A percentile compares a stretch with the other conserved stretches of the same genome.
These are phyloP conservation scores for Caenorhabditis doughertyi DNA, from an alignment of 2,888 invertebrate species.

Conservation along the genomic window DNA sequence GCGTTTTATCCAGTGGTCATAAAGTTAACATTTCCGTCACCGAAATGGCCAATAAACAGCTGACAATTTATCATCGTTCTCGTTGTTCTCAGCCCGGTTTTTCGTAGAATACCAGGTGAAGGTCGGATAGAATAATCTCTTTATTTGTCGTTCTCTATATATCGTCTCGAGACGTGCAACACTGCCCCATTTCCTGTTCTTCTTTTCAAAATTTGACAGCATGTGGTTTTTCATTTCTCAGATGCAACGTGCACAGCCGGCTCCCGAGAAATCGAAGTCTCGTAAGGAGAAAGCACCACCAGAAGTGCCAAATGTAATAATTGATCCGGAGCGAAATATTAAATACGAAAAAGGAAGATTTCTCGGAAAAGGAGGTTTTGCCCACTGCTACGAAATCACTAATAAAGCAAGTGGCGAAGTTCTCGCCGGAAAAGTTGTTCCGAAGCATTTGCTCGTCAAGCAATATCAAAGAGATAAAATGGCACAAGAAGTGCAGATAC, in stretches of 20 bases:
- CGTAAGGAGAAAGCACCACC: constrained; percentile 59
- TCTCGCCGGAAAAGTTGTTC: constrained; percentile 97
- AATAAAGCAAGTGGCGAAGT: constrained; percentile 89
- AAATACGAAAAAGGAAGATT: constrained; percentile 83
- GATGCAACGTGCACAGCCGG: constrained; percentile 51
- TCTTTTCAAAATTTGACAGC: not conserved
- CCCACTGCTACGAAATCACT: constrained; percentile 92
- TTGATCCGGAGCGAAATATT: constrained; percentile 34
- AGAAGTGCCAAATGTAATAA: constrained; percentile 55
- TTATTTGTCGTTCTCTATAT: constrained; percentile 18
- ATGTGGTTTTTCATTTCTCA: constrained; percentile 13
- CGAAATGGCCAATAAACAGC: constrained; percentile 38
- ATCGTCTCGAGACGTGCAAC: constrained; percentile 20
- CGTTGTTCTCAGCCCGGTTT: constrained; percentile 45
- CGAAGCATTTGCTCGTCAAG: constrained; percentile 94
- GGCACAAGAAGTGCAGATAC: constrained; percentile 93
- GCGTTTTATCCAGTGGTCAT: too few species aligned
- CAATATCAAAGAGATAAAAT: constrained; percentile 95
- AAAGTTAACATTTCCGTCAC: not conserved
- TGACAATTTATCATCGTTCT: constrained; percentile 54
- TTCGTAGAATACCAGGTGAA: constrained; percentile 33
- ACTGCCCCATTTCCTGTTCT: not conserved
- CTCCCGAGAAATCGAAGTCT: constrained; percentile 26
- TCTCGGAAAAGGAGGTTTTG: constrained; percentile 84
- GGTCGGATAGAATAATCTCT: constrained; percentile 48